Evolutionary conservation across 2,888 invertebrate genomes (phyloP).

Genomic region (Crematogaster levior): DNA sequence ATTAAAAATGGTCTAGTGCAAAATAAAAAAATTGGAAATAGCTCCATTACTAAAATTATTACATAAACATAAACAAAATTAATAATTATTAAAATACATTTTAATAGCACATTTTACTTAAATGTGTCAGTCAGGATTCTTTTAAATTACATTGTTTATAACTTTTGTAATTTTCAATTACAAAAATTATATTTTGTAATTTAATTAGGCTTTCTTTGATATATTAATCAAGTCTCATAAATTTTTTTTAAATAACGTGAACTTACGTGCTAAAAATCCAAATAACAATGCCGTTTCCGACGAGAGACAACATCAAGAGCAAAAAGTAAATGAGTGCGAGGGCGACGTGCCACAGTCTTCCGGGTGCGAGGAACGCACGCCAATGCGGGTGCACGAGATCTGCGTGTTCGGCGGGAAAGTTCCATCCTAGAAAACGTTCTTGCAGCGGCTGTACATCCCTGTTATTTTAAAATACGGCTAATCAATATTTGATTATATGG

Average conservation of each 20-base stretch:
- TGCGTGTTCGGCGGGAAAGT: slow-evolving; percentile 88
- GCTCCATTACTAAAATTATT: not conserved
- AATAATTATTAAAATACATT: not conserved
- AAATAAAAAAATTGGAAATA: not conserved
- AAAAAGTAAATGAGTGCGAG: slow-evolving; percentile 89
- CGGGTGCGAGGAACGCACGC: slow-evolving; percentile 89
- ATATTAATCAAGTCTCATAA: not conserved
- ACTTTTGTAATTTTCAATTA: not conserved
- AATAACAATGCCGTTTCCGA: slow-evolving; percentile 91
- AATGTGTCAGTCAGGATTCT: not conserved
- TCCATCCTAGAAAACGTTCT: slow-evolving; percentile 88
- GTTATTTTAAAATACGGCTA: slow-evolving; percentile 35
- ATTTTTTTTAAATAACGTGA: slow-evolving; percentile 7
- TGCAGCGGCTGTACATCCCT: slow-evolving; percentile 81
- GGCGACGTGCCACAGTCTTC: slow-evolving; percentile 89
- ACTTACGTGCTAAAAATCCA: slow-evolving; percentile 92
- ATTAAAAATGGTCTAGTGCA: not conserved
- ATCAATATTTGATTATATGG: slow-evolving; percentile 7
- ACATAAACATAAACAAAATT: not conserved
- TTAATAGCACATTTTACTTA: not conserved
- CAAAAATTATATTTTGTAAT: too few relatives aligned
- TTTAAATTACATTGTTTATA: not conserved
- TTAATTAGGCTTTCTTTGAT: not conserved
- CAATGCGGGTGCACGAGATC: slow-evolving; percentile 90
- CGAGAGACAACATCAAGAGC: slow-evolving; percentile 88